Evolutionary conservation across 2,888 invertebrate genomes (phyloP), one percentile per base, ranked within the genome.

Genomic region (Drosophila bunnanda): DNA sequence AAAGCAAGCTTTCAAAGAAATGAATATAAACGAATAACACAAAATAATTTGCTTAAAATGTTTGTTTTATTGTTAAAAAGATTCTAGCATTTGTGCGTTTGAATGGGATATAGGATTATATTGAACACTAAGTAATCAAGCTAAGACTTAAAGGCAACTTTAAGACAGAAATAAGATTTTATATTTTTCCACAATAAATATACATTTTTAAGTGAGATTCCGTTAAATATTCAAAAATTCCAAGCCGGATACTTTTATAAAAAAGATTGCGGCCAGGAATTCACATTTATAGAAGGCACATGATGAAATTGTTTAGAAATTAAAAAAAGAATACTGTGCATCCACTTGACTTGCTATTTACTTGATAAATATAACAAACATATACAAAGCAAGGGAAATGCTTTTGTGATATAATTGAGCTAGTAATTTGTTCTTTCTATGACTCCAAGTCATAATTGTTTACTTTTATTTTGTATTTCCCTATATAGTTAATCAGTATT

Each of bases 361-460:
- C 39, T 78, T 70, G 56, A 71, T 67, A 60, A 72, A 72, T 75
- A 56, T 41, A 43, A 34, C 34, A 56, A 50, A 41, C 12, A 20
- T 32, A 20, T 34, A 48, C 13, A 28, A 70, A 56, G 20, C 41
- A 62, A 1, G 41, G 50, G 32, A 20, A 36, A 15, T 1, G 7
- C 36, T 7, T 32, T 54, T 46, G 36, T 41, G 36, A 38, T 57
- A 43, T 30, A 48, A 34, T 34, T 67, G 30, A 36, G 52, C 43
- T 44, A 22, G 36, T 36, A 43, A 36, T 38, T 71, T 34, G 15
- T 46, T 38, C 13, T 50, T 60, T 71, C 43, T 50, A 60, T 70
- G 44, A 36, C 55, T 64, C 39, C 54, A 72, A 81, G 79, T 79
- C 85, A 82, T 76, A 87, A 87, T 84, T 83, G 82, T 77, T 71